Base-by-base conservation (phyloP, 2,797 vertebrate species). In the Synaphobranchus kaupii region DNA sequence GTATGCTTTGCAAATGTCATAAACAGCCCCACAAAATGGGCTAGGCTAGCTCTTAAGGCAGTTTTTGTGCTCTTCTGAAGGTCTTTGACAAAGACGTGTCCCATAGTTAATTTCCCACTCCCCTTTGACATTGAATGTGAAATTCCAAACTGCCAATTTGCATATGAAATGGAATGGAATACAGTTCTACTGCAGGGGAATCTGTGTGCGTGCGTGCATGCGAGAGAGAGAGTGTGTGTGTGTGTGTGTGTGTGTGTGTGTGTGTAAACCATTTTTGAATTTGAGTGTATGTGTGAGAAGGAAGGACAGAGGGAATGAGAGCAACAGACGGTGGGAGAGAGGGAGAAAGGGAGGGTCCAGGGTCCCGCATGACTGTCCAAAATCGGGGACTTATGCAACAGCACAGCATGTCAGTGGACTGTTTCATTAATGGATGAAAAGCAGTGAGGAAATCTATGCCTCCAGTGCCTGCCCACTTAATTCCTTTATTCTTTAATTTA, bases 81-180 rank as follows among this genome's bases (percentile, higher is more conserved):
- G 78, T 44, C 78, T 81, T 50, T 81, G 78, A 50, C 78, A 50
- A 48, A n/a, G 78, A 48, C 25, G 7, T 81, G 78, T n/a, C 47
- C 78, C 20, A 34, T n/a, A 1, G 44, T 22, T 15, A 39, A 84
- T 56, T 31, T 22, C 25, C 52, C 56, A 20, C 31, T 58, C 84
- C 44, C 25, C 34, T 68, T 48, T 85, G 17, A 85, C 56, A 17
- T 83, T 58, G 25, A 83, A 28, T 12, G n/a, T 28, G 52, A 83
- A 58, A 28, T 56, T 83, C 52, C 52, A 83, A 56, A 82, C 80
- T 82, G 80, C 80, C 50, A 28, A 52, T 82, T 52, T 82, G 25
- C 80, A 54, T 28, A 82, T 10, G 80, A 50, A 82, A 52, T 82
- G 39, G 39, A 39, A 2, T 44, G 47, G 44, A n/a, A n/a, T 50